A percentile compares a stretch with the other conserved stretches of the same genome.
Evolutionary conservation across 64 coral and sea anemone genomes (phyloP).

Genomic region (Montipora cactus): DNA sequence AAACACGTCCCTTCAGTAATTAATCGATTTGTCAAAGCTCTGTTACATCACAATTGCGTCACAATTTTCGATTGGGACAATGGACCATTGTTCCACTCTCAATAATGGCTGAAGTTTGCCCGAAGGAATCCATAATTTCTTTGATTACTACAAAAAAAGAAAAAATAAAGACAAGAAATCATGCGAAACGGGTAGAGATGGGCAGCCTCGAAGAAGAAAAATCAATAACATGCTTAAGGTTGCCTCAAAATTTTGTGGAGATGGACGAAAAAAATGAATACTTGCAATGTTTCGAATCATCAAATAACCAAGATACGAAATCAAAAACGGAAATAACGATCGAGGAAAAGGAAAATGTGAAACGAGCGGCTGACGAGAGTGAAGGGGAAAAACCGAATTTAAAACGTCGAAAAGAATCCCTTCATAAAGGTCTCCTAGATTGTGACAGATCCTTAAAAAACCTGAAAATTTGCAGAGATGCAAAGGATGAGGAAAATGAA

Average conservation of each 20-base stretch:
- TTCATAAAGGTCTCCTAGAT: background rate
- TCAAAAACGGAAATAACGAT: background rate
- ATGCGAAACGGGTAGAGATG: background rate
- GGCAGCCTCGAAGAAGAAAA: background rate
- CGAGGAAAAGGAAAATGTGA: background rate
- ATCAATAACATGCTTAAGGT: conserved; percentile 4
- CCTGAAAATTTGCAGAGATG: conserved; percentile 18
- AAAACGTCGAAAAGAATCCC: background rate
- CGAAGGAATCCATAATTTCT: conserved; percentile 14
- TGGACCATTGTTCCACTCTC: background rate
- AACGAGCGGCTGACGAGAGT: background rate
- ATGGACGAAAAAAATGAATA: background rate
- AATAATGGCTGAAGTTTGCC: conserved; percentile 24
- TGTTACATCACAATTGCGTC: no score
- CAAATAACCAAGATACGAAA: background rate
- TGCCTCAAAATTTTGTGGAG: background rate
- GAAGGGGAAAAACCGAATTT: conserved; percentile 14
- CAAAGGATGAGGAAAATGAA: background rate
- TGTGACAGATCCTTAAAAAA: conserved; percentile 16
- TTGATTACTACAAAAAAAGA: background rate
- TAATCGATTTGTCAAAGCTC: no score
- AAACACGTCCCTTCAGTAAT: no score
- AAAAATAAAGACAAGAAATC: background rate
- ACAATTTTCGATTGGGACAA: no score
- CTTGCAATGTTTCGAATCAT: background rate